Base-by-base conservation (phyloP, 2,113 vertebrate genomes). In the Albula glossodonta region DNA sequence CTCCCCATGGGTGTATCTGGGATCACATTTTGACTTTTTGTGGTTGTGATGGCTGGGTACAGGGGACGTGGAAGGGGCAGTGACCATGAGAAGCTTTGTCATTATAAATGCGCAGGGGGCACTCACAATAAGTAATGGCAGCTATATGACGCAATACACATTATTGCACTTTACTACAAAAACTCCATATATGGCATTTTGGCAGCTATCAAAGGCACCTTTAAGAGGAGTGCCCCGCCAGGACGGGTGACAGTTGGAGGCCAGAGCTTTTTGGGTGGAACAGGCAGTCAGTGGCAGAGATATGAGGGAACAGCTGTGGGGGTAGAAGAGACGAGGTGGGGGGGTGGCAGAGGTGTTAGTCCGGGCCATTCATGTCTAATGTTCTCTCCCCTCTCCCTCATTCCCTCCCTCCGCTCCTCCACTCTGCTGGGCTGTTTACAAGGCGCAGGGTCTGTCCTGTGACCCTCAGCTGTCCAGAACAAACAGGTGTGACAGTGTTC, bases 121-220 rank as follows among this genome's bases (percentile, higher is more conserved):
- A 51, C 51, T 19, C 17, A 22, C 11, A 13, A 82, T 1, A 31
- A 13, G 17, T 6, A 80, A 56, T 57, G 51, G 17, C 51, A 8
- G 70, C 70, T 10, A 15, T 50, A 13, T 79, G 10, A 85, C 11
- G 50, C 49, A 60, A 49, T 12, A 15, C 41, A 78, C 31, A 51
- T 57, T 10, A 80, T 15, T 17, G 41, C 15, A 22, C 80, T 80
- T 79, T 9, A 79, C n/a, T 22, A 50, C 56, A 49, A 85, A 74
- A 90, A 90, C 91, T 93, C 92, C 91, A 91, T 88, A 90, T 87
- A 87, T 86, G 81, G 91, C 89, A 92, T 88, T 89, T 90, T 94
- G 91, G 90, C 85, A 91, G 88, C 91, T 87, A 91, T 95, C 95
- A 95, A 94, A 93, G 94, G 94, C 94, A 95, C 92, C 93, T 93